These are phyloP conservation scores for Megaustenia siamemsis DNA, from an alignment of 2,888 invertebrate genomes.

Conservation along the genomic window DNA sequence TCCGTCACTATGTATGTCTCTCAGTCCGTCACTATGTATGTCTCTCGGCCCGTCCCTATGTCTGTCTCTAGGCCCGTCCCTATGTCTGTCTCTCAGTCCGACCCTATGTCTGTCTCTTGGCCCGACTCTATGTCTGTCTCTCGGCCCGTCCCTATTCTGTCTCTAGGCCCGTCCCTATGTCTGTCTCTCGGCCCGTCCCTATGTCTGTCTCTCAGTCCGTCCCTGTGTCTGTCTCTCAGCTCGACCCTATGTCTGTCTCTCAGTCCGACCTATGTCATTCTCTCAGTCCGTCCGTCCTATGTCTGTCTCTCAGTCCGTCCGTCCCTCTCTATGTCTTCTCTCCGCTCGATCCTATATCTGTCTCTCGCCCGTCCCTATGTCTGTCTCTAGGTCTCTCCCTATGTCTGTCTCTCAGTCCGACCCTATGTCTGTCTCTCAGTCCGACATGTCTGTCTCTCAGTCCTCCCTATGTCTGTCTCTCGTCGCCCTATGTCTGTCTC, in stretches of 20 bases:
- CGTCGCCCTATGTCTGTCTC: background rate
- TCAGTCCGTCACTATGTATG: background rate
- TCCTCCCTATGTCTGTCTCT: background rate
- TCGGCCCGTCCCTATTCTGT: background rate
- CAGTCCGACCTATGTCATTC: background rate
- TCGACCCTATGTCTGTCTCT: too few species aligned
- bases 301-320: too few species aligned
- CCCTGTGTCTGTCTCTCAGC: background rate
- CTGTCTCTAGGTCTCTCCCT: too few species aligned
- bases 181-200: too few species aligned
- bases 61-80: background rate
- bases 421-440: too few species aligned
- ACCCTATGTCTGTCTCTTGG: background rate
- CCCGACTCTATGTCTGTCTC: background rate
- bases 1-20: background rate
- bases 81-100: background rate
- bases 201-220: too few species aligned
- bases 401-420: too few species aligned
- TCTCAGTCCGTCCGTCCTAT: too few species aligned
- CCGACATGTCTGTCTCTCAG: too few species aligned
- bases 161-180: too few species aligned
- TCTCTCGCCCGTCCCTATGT: too few species aligned
- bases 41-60: background rate
- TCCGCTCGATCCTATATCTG: too few species aligned
- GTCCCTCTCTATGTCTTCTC: constrained; percentile 19